These are phyloP conservation scores for Diplogasteroides magnus DNA, from an alignment of 1,140 invertebrate genomes.

Conservation along the genomic window DNA sequence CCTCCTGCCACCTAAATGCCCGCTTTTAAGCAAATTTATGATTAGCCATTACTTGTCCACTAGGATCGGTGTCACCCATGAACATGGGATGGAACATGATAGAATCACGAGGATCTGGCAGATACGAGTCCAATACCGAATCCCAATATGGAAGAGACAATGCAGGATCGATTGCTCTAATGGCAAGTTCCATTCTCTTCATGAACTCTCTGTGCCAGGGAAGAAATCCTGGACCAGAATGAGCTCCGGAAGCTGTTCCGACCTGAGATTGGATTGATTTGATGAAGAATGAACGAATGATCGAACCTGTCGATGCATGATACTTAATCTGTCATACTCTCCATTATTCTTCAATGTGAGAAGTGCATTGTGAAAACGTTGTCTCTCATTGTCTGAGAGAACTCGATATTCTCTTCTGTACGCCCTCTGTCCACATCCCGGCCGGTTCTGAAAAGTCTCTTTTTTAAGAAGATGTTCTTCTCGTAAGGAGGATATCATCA, in stretches of 20 bases:
- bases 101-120: constrained; percentile 53
- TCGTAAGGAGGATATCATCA: not conserved
- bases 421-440: not conserved
- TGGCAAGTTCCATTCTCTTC: constrained; percentile 46
- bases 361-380: constrained; percentile 52
- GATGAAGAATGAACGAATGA: constrained; percentile 16
- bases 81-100: constrained; percentile 55
- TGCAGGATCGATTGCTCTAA: constrained; percentile 43
- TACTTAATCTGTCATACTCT: constrained; percentile 46
- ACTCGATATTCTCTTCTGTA: constrained; percentile 32
- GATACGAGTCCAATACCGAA: constrained; percentile 51
- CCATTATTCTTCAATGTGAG: constrained; percentile 54
- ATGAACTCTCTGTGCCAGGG: constrained; percentile 50
- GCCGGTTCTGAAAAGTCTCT: not conserved
- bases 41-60: constrained; percentile 17
- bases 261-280: constrained; percentile 43
- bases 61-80: constrained; percentile 42
- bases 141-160: constrained; percentile 58
- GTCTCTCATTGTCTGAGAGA: constrained; percentile 54
- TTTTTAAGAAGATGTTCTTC: not conserved
- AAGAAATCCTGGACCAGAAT: constrained; percentile 48
- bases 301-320: constrained; percentile 44
- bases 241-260: constrained; percentile 46
- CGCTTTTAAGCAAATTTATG: too few species aligned
- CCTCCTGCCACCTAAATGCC: constrained; percentile 40